Evolutionary conservation across 2,113 vertebrate species (phyloP).

Genomic region (Indicator indicator): DNA sequence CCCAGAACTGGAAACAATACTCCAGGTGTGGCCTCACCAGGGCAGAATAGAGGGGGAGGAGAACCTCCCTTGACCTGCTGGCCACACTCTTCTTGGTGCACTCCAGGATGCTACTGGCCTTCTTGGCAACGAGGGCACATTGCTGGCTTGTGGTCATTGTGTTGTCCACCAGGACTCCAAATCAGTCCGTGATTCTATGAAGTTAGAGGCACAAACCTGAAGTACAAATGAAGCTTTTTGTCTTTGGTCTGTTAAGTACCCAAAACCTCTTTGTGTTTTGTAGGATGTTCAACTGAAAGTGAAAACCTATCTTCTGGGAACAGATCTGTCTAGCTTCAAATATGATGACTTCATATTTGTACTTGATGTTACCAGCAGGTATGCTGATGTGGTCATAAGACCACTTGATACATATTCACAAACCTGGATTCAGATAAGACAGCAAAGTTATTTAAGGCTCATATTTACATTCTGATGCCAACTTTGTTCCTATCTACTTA

Average conservation of each 20-base stretch:
- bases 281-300: slow-evolving; percentile 98
- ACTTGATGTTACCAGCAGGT: slow-evolving; percentile 98
- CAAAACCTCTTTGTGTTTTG: slow-evolving; percentile 37
- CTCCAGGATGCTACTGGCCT: too few relatives aligned
- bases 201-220: neutral
- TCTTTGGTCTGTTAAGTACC: neutral
- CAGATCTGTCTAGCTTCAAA: slow-evolving; percentile 98
- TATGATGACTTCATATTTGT: slow-evolving; percentile 99
- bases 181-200: neutral
- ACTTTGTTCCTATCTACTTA: neutral
- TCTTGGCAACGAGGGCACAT: too few relatives aligned
- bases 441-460: neutral
- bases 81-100: too few relatives aligned
- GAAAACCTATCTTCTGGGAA: slow-evolving; percentile 96
- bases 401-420: neutral
- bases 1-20: too few relatives aligned
- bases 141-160: too few relatives aligned
- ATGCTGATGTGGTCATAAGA: neutral
- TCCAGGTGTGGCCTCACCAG: too few relatives aligned
- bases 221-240: neutral
- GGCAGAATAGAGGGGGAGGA: too few relatives aligned
- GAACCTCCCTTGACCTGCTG: too few relatives aligned
- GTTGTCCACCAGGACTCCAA: too few relatives aligned
- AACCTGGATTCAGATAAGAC: neutral
- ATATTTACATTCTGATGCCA: neutral